Evolutionary conservation across 2,888 invertebrate genomes (phyloP).

Genomic region (Drosophila leonis): DNA sequence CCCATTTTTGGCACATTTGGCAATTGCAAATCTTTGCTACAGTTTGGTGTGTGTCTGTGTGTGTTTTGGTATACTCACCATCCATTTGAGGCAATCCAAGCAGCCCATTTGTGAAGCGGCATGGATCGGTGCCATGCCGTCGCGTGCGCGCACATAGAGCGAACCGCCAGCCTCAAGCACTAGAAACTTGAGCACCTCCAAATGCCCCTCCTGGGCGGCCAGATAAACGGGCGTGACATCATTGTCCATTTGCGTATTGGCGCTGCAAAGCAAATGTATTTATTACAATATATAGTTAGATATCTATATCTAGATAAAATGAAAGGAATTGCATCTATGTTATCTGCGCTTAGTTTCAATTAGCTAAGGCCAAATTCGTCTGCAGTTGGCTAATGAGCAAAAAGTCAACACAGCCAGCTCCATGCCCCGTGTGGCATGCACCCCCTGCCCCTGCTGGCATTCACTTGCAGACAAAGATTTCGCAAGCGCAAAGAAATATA

Average conservation of each 20-base stretch:
- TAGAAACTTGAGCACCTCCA: slow-evolving; percentile 93
- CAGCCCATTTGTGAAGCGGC: slow-evolving; percentile 96
- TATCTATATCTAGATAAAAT: background rate
- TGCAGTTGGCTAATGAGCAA: slow-evolving; percentile 49
- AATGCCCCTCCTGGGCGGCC: slow-evolving; percentile 95
- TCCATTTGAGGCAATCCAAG: slow-evolving; percentile 94
- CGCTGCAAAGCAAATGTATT: slow-evolving; percentile 87
- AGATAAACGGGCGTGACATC: slow-evolving; percentile 96
- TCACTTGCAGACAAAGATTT: slow-evolving; percentile 25
- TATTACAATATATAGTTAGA: background rate
- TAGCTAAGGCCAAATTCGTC: slow-evolving; percentile 19
- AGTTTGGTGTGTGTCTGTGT: slow-evolving; percentile 21
- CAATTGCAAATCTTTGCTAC: slow-evolving; percentile 28
- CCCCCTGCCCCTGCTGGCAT: background rate
- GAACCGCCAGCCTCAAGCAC: slow-evolving; percentile 94
- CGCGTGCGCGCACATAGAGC: slow-evolving; percentile 92
- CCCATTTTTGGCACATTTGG: slow-evolving; percentile 28
- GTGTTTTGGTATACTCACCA: slow-evolving; percentile 87
- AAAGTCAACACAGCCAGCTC: slow-evolving; percentile 28
- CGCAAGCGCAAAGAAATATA: slow-evolving; percentile 25
- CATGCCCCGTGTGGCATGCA: background rate
- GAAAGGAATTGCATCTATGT: slow-evolving; percentile 23
- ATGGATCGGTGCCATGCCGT: slow-evolving; percentile 96
- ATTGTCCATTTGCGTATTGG: slow-evolving; percentile 96
- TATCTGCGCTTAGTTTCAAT: background rate